Evolutionary conservation across 2,113 vertebrate genomes (phyloP), one percentile per base, ranked within the genome.

Genomic region (Mesitornis unicolor): DNA sequence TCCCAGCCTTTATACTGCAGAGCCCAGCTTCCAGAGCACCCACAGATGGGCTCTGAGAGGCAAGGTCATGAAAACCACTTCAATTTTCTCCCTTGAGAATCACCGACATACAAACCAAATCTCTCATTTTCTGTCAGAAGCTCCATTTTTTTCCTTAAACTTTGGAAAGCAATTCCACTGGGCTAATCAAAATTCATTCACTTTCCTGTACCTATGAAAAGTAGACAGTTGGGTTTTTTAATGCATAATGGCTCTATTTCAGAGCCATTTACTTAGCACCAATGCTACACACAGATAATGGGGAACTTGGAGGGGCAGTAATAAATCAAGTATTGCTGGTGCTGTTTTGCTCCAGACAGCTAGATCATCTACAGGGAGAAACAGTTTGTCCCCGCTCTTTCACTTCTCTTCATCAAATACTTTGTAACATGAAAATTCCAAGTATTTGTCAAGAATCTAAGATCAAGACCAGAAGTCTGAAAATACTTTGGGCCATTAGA

Each of bases 21-120:
- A 54, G 43, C 10, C 42, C 0, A 0, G 16, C 13, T 42, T 43
- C 19, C 79, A 69, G 20, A 21, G 28, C 1, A 1, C 18, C 53
- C 69, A 48, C 40, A 67, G 54, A 40, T 5, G 5, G 31, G 59
- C 17, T 61, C 28, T 1, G 5, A 68, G n/a, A 80, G 10, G 4
- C 7, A 50, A 14, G 11, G 20, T 59, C n/a, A 63, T 16, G 24
- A 54, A 57, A 78, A 57, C 10, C 14, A 31, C 36, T 48, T 28
- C 9, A 36, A 19, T 48, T n/a, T 64, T 33, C 36, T 42, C 21
- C 29, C 22, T 5, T 35, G 29, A 24, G 16, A 81, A 77, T 28
- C 64, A 87, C 4, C 33, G n/a, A 56, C 38, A 42, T 6, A 68
- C 13, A 24, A 64, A 47, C 10, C 17, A 65, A 7, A 77, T 38